Evolutionary conservation across 2,888 invertebrate species (phyloP).

Genomic region (Hetaerina titia): DNA sequence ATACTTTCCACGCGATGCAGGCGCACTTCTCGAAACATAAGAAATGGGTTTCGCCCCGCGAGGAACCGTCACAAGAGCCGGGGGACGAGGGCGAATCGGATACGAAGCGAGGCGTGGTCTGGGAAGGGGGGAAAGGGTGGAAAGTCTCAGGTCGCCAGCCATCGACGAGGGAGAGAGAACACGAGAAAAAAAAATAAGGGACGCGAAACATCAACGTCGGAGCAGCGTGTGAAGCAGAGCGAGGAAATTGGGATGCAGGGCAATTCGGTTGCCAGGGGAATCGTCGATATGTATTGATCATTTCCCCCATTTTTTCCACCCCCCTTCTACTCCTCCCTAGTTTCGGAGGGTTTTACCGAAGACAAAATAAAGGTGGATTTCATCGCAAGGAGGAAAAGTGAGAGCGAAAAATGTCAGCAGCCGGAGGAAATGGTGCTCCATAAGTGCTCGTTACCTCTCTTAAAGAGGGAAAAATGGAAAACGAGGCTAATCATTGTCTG

Average conservation of each 20-base stretch:
- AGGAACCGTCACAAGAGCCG: not conserved
- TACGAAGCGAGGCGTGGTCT: too few relatives aligned
- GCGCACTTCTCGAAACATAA: not conserved
- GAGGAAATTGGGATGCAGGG: constrained; percentile 30
- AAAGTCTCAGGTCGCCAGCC: not conserved
- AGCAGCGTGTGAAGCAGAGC: constrained; percentile 14
- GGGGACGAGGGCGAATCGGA: too few relatives aligned
- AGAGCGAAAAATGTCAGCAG: not conserved
- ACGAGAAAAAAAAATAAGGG: not conserved
- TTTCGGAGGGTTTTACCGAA: not conserved
- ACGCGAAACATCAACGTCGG: not conserved
- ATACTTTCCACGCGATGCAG: too few relatives aligned
- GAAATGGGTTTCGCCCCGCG: not conserved
- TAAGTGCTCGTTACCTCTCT: not conserved
- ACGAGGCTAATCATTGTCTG: not conserved
- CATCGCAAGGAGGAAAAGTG: not conserved
- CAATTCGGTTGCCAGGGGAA: not conserved
- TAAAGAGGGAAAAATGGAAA: not conserved
- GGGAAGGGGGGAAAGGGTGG: not conserved
- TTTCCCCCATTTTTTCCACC: not conserved
- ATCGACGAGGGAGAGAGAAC: not conserved
- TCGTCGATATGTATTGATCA: not conserved
- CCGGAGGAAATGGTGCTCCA: not conserved
- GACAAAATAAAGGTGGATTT: not conserved
- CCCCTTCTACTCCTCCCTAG: not conserved